Conservation (phyloP, 2,113 vertebrate species). For the Scomber scombrus region DNA sequence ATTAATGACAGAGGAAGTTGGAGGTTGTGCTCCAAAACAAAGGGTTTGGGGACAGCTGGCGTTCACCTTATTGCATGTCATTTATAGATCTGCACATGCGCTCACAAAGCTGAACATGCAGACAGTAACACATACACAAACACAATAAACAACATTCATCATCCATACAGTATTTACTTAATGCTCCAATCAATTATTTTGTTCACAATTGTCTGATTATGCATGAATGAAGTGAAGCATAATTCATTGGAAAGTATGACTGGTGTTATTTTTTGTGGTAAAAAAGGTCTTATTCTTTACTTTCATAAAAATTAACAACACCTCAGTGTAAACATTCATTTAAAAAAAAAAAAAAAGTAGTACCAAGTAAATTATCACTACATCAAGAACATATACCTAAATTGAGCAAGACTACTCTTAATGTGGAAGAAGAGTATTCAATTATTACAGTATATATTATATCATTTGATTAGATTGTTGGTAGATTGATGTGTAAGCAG, state of each 20-base stretch:
- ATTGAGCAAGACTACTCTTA: too few species aligned
- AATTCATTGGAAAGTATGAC: background rate
- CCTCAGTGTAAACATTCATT: too few species aligned
- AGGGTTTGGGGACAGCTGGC: slow-evolving; percentile 44
- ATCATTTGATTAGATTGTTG: background rate
- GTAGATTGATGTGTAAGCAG: background rate
- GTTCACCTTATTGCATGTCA: slow-evolving; percentile 17
- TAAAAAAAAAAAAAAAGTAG: too few species aligned
- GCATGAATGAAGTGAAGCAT: background rate
- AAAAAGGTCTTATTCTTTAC: background rate
- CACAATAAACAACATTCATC: background rate
- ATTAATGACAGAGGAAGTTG: slow-evolving; percentile 48
- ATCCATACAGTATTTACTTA: background rate
- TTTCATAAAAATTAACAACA: background rate
- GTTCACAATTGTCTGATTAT: background rate
- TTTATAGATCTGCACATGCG: slow-evolving; percentile 4
- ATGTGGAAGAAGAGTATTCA: background rate
- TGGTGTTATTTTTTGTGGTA: background rate
- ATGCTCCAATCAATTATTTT: background rate
- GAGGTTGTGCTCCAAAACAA: slow-evolving; percentile 47
- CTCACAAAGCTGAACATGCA: background rate
- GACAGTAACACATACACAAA: background rate
- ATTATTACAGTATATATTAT: too few species aligned
- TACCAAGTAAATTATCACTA: too few species aligned
- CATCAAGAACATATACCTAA: too few species aligned